Evolutionary conservation across 2,113 vertebrate genomes (phyloP), one percentile per base, ranked within the genome.

Genomic region (Murina feae): DNA sequence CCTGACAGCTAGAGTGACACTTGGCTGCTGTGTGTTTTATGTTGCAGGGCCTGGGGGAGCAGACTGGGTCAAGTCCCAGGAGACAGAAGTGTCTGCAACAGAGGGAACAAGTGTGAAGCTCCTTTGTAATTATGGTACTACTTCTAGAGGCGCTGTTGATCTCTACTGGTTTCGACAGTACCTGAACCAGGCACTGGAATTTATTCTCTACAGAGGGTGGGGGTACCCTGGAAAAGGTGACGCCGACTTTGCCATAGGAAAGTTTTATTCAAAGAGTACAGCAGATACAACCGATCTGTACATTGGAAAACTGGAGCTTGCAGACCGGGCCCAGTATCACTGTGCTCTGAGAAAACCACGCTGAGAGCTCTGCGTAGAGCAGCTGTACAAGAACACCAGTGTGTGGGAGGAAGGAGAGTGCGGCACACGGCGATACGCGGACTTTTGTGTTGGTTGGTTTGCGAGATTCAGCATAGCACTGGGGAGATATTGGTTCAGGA

Each of bases 101-200:
- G 79, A 86, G 83, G 74, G 60, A 51, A 76, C 32, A 28, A 37
- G 83, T 79, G 32, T 55, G 25, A 47, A 25, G 49, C 49, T 96
- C 17, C 13, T 25, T 25, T 93, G 83, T 89, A 32, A 42, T 71
- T 91, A 75, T 9, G 9, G 32, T 13, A 1, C 10, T 10, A 74
- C 80, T 18, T 51, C 72, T n/a, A 4, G 0, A 4, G 0, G 9
- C 17, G 18, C 1, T 11, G 1, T 30, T 20, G 32, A n/a, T 78
- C 74, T 95, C 69, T 86, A 32, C 72, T 89, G 86, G 79, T 94
- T 82, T 82, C 12, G 4, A 83, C 89, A 95, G 12, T 83, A 91
- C 82, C 79, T 32, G 58, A 75, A 55, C 75, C 37, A 86, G 69
- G 86, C 14, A 1, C 95, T 4, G 0, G 60, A 94, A 79, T 96